Conservation (phyloP, 2,888 invertebrate species). For the Heliconius ethilla region DNA sequence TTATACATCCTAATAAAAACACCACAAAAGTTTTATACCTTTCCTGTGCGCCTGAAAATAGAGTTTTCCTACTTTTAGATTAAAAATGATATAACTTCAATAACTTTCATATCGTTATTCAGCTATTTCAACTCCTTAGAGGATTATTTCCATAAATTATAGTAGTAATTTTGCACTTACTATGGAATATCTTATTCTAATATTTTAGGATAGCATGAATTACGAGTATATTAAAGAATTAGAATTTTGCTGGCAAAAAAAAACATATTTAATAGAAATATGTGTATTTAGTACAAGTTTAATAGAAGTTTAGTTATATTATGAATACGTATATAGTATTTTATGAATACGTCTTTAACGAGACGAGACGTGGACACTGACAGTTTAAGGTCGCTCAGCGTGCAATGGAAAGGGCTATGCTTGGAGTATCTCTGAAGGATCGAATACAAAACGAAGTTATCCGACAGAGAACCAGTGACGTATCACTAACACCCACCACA, state of each 20-base stretch:
- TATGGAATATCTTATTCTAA: neutral
- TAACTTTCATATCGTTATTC: constrained; percentile 2
- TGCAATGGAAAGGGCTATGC: too few relatives aligned
- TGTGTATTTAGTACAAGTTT: too few relatives aligned
- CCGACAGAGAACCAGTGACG: neutral
- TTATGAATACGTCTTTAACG: too few relatives aligned
- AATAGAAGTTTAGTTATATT: too few relatives aligned
- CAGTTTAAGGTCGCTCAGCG: too few relatives aligned
- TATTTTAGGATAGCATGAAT: neutral
- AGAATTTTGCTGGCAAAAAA: too few relatives aligned
- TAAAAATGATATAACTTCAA: constrained; percentile 7
- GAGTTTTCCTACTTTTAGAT: constrained; percentile 1
- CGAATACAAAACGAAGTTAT: too few relatives aligned
- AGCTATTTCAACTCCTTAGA: neutral
- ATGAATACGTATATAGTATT: too few relatives aligned
- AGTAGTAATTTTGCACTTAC: neutral
- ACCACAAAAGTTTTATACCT: neutral
- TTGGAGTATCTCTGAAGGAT: too few relatives aligned
- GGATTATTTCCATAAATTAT: neutral
- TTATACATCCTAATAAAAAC: neutral
- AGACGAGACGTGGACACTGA: too few relatives aligned
- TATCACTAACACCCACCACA: neutral
- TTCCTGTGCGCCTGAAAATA: neutral
- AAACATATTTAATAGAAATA: too few relatives aligned
- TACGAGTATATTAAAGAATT: too few relatives aligned